phyloP scores from a whole-genome alignment of 2,113 vertebrate genomes.

The Xyliphius kryptos region DNA sequence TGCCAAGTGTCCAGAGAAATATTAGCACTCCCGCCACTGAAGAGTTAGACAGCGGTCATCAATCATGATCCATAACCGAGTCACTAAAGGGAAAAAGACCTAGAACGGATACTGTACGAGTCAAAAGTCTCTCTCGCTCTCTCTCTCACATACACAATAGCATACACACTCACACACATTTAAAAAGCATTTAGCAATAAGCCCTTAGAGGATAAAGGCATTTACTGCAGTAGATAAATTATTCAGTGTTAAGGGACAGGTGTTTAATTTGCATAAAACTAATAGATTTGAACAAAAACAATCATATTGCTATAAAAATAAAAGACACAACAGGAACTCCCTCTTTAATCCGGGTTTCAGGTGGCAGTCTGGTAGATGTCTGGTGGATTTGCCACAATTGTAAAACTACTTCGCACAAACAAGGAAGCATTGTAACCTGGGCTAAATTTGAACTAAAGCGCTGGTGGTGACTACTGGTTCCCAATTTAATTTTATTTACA shows the following conservation, averaged over 20 bases:
- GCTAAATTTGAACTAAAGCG: too few relatives aligned
- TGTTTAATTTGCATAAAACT: conserved; percentile 16
- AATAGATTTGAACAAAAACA: conserved; percentile 5
- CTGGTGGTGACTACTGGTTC: too few relatives aligned
- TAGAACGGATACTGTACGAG: neutral
- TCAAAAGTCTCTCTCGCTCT: conserved; percentile 7
- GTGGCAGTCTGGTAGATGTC: too few relatives aligned
- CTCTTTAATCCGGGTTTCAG: too few relatives aligned
- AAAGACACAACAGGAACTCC: neutral
- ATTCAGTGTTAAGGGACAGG: neutral
- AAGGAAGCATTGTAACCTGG: too few relatives aligned
- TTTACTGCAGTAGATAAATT: neutral
- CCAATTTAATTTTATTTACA: too few relatives aligned
- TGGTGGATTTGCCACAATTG: too few relatives aligned
- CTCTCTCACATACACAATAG: neutral
- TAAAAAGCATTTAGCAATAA: neutral
- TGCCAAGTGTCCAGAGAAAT: conserved; percentile 45
- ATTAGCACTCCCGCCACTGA: conserved; percentile 33
- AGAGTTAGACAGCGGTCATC: conserved; percentile 25
- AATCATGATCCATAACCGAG: conserved; percentile 26
- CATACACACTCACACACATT: neutral
- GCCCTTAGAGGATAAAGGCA: neutral
- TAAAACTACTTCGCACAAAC: too few relatives aligned
- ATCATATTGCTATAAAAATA: conserved; percentile 6
- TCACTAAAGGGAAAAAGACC: conserved; percentile 4